A percentile compares a stretch with the other conserved stretches of the same genome.
phyloP scores from a whole-genome alignment of 2,113 vertebrate species.

The Eonycteris spelaea region DNA sequence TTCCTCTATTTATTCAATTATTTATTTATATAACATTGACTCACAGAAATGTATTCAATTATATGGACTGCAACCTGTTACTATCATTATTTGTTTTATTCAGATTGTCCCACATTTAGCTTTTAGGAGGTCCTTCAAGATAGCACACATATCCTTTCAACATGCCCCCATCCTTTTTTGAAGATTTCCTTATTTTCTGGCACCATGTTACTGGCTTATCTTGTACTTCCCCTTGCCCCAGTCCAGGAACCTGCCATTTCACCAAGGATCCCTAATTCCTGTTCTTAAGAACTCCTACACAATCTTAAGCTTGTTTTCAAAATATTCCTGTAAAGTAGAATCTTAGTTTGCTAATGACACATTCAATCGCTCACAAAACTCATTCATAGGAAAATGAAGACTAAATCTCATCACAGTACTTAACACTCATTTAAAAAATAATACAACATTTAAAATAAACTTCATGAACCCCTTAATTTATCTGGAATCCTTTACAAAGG shows the following conservation, averaged over 20 bases:
- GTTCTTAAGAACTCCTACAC: background rate
- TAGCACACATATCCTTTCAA: background rate
- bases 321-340: background rate
- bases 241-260: background rate
- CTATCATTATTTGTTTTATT: background rate
- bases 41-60: background rate
- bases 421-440: background rate
- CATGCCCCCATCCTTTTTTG: background rate
- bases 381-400: background rate
- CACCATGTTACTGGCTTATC: background rate
- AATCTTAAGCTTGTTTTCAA: constrained; percentile 10
- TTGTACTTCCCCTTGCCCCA: background rate
- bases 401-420: background rate
- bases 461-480: background rate
- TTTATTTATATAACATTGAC: background rate
- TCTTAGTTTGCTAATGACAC: background rate
- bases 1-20: background rate
- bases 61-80: background rate
- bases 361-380: constrained; percentile 23
- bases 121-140: background rate
- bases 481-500: background rate
- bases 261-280: background rate
- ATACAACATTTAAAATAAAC: background rate
- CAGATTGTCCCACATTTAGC: background rate
- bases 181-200: background rate